These are phyloP conservation scores for Silvanus unidentatus DNA, from an alignment of 2,888 invertebrate species.

Conservation along the genomic window DNA sequence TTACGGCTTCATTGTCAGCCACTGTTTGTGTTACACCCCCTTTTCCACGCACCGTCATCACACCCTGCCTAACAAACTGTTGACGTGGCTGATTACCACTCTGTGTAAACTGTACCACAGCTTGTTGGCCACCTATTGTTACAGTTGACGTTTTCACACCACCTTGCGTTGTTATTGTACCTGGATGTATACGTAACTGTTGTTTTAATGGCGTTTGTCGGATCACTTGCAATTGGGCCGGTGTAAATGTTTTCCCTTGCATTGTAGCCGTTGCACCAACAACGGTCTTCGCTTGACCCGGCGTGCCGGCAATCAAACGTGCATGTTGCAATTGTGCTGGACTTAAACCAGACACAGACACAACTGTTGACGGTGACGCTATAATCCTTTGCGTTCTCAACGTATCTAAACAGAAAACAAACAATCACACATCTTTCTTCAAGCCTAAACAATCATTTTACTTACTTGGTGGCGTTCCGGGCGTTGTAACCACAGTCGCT, in stretches of 20 bases:
- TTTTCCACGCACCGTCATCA: conserved; percentile 39
- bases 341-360: conserved; percentile 41
- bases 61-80: conserved; percentile 43
- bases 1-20: conserved; percentile 52
- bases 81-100: conserved; percentile 34
- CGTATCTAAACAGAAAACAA: conserved; percentile 27
- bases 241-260: conserved; percentile 51
- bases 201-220: conserved; percentile 49
- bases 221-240: conserved; percentile 56
- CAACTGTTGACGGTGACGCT: conserved; percentile 41
- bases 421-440: not conserved
- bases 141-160: conserved; percentile 41
- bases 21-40: conserved; percentile 43
- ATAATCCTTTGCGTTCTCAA: conserved; percentile 41
- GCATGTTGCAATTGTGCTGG: conserved; percentile 42
- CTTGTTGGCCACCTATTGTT: conserved; percentile 37
- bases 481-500: conserved; percentile 44
- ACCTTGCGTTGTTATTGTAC: conserved; percentile 21
- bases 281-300: conserved; percentile 37
- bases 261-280: conserved; percentile 22
- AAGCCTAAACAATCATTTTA: conserved; percentile 3
- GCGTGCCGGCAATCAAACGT: conserved; percentile 44
- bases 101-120: conserved; percentile 43
- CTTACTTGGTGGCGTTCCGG: conserved; percentile 39
- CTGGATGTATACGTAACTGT: conserved; percentile 40